Evolutionary conservation across 2,888 invertebrate species (phyloP), one percentile per base, ranked within the genome.

Genomic region (Caenorhabditis afra): DNA sequence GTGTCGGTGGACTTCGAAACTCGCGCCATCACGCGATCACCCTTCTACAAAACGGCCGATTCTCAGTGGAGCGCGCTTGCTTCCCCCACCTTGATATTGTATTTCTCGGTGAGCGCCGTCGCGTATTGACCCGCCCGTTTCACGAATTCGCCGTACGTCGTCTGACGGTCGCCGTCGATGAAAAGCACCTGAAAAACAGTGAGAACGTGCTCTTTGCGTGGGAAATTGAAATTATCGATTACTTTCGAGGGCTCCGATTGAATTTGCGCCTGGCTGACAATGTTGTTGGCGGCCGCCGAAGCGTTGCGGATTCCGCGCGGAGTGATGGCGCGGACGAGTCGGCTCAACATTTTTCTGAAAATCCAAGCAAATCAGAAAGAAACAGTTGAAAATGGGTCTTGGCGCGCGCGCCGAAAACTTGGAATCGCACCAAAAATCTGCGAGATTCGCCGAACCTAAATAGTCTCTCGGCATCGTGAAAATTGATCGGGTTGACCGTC

Each of bases 21-120:
- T 62, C 89, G 70, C 1, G 87, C 87, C 52, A 89, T 81, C n/a
- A 89, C 74, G 4, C 88, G 84, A 58, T 89, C 89, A 10, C 89
- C 89, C 83, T 89, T 89, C 86, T 88, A 73, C 12, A 81, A 59
- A 50, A 18, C 18, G 20, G 22, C 8, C 3, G 18, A 12, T 18
- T 44, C n/a, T 1, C 8, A 12, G 10, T 22, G 7, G 16, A 14
- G 1, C 3, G 37, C 16, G 12, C 18, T 37, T 20, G 18, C 22
- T 53, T 14, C 53, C 14, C 49, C 65, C 23, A 86, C 87, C 67
- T 79, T 66, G 18, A 88, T 76, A 49, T 82, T 83, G 61, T 87
- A 87, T 55, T 87, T 82, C 23, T 77, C 77, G 20, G 80, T 78
- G 8, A 89, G 81, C 35, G 85, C 65, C 8, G 83, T 79, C 0